These are phyloP conservation scores for Sebastes matsubarae DNA, from an alignment of 2,797 vertebrate genomes.

Conservation along the genomic window DNA sequence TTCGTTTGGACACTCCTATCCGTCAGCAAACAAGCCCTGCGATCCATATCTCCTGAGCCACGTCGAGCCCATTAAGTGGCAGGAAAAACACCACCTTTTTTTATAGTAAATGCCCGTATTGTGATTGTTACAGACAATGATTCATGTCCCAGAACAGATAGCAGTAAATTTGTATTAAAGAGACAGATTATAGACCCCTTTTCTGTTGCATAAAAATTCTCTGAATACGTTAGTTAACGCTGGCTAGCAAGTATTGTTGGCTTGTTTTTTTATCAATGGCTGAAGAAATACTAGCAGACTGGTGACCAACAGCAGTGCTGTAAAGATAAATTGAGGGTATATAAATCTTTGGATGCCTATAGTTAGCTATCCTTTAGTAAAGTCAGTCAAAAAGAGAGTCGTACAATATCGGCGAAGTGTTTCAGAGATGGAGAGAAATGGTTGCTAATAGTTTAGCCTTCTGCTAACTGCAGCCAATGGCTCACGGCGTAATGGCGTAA, in stretches of 20 bases:
- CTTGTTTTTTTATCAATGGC: background rate
- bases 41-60: conserved; percentile 35
- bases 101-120: background rate
- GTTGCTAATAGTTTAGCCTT: no score
- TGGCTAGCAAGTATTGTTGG: background rate
- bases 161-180: conserved; percentile 6
- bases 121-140: conserved; percentile 9
- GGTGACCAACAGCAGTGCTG: no score
- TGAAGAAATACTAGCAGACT: background rate
- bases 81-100: conserved; percentile 28
- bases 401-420: no score
- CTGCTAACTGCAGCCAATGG: no score
- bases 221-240: no score
- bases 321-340: no score
- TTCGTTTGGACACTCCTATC: conserved; percentile 52
- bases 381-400: no score
- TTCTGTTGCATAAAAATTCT: background rate
- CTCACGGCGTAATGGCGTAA: no score
- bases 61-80: conserved; percentile 1
- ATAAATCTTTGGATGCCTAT: no score
- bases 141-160: conserved; percentile 16
- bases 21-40: conserved; percentile 46
- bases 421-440: no score
- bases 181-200: background rate
- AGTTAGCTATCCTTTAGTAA: no score